Evolutionary conservation across 2,113 vertebrate species (phyloP), one percentile per base, ranked within the genome.

Genomic region (Chascanopsetta lugubris): DNA sequence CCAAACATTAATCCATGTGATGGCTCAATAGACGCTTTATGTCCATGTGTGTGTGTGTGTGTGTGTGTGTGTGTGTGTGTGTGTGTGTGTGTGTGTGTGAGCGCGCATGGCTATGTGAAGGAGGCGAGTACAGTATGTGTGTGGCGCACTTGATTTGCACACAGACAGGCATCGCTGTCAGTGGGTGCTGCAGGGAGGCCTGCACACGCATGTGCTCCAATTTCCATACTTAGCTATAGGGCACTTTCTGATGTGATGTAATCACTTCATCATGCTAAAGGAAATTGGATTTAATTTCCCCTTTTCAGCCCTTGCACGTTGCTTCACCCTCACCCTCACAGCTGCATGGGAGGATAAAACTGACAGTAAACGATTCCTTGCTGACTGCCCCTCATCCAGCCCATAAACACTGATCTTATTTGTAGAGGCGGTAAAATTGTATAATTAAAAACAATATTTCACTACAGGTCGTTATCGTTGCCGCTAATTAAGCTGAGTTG

Each of bases 401-500:
- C 74, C 77, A 80, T 84, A 84, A 85, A 89, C 84, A 79, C 85
- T 26, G 73, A 85, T 85, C 83, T 82, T 88, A 88, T 89, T 90
- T 90, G 85, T 86, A 70, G 75, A 74, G 80, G 77, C 42, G 43
- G 74, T 86, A 84, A 85, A 88, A 86, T 87, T 70, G 77, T 78
- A 70, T 89, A 87, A 90, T 87, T 90, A 86, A 87, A 89, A 90
- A 86, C 83, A 77, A 90, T 89, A 87, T 89, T 80, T 90, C 87
- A 87, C 87, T 60, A 77, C 70, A 83, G 69, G 82, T 84, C 61
- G 53, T 88, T 87, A 88, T 76, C 68, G 49, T 57, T 45, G 56
- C 54, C 72, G 81, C 82, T 87, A 89, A 87, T 87, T 87, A 87
- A 83, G 80, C 74, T 65, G 62, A 75, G 82, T 75, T 88, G 79